phyloP scores from a whole-genome alignment of 2,113 vertebrate genomes.

The Gasterosteus aculeatus region DNA sequence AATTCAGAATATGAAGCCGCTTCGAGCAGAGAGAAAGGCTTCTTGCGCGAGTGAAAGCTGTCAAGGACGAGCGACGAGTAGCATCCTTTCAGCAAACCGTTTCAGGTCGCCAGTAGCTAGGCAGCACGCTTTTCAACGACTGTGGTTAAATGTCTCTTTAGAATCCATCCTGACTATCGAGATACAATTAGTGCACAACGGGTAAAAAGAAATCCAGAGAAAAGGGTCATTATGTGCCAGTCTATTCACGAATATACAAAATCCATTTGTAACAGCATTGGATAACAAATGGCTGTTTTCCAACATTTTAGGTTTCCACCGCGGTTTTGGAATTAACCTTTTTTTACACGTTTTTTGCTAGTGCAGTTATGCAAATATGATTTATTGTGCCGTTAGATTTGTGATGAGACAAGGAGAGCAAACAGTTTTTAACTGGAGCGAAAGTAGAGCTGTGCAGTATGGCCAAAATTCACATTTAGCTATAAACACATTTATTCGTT shows the following conservation, averaged over 20 bases:
- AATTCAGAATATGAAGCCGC: constrained; percentile 49
- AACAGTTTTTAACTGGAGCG: background rate
- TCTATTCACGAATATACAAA: background rate
- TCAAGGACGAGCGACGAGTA: constrained; percentile 67
- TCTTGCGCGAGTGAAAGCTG: constrained; percentile 51
- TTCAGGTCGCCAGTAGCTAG: constrained; percentile 54
- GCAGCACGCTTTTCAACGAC: constrained; percentile 39
- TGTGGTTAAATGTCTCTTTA: background rate
- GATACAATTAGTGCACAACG: background rate
- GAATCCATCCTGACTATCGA: background rate
- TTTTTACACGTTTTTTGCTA: background rate
- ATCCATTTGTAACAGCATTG: background rate
- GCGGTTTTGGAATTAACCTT: background rate
- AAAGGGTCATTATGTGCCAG: background rate
- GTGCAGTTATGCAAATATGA: background rate
- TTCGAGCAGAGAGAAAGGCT: constrained; percentile 50
- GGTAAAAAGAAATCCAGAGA: background rate
- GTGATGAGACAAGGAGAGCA: background rate
- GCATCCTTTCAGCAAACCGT: constrained; percentile 63
- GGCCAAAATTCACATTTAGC: no score
- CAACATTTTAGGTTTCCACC: no score
- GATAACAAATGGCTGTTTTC: background rate
- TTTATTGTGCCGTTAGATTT: background rate
- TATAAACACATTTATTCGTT: no score
- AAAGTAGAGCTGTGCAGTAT: background rate